Evolutionary conservation across 1,140 invertebrate species (phyloP).

Genomic region (Trissolcus basalis): DNA sequence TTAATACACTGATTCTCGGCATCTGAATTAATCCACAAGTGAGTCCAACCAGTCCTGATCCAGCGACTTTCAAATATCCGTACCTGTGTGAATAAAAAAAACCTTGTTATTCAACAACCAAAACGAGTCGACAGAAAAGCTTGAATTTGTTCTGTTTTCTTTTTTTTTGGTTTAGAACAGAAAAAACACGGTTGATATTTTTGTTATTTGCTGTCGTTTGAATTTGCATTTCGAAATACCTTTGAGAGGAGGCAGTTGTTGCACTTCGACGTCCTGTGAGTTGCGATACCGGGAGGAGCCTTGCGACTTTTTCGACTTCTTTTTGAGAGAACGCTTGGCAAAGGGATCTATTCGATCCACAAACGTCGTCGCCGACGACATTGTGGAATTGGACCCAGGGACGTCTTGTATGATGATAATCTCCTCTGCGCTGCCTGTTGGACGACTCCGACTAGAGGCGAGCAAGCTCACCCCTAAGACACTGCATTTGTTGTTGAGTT

Average conservation of each 20-base stretch:
- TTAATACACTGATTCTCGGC: too few species aligned
- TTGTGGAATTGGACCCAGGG: conserved; percentile 48
- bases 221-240: conserved; percentile 77
- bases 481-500: conserved; percentile 51
- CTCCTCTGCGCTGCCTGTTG: conserved; percentile 55
- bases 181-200: too few species aligned
- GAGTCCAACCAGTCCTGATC: too few species aligned
- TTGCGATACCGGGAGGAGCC: conserved; percentile 93
- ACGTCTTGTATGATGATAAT: conserved; percentile 52
- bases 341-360: conserved; percentile 97
- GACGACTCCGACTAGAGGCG: conserved; percentile 49
- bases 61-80: too few species aligned
- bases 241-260: conserved; percentile 90
- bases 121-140: too few species aligned
- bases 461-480: conserved; percentile 55
- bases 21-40: too few species aligned
- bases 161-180: too few species aligned
- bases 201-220: neutral
- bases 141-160: too few species aligned
- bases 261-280: conserved; percentile 91
- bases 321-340: conserved; percentile 92
- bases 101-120: too few species aligned
- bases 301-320: conserved; percentile 94
- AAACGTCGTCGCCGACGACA: conserved; percentile 89
- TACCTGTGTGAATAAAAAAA: too few species aligned